Evolutionary conservation across 1,140 invertebrate genomes (phyloP).

Genomic region (Cecropterus lyciades): DNA sequence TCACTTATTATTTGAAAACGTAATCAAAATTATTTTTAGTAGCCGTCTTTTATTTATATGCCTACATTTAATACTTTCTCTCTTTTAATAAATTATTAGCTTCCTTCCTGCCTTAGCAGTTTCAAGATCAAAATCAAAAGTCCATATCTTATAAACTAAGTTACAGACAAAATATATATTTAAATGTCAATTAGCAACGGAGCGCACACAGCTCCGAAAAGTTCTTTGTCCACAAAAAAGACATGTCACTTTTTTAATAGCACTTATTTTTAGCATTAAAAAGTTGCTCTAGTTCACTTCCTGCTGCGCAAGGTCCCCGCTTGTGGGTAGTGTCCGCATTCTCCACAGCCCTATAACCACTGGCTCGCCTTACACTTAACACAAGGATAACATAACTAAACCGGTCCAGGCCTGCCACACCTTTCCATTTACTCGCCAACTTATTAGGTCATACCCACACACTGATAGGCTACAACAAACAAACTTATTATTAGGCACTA

Average conservation of each 20-base stretch:
- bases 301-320: constrained; percentile 57
- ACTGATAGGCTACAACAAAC: constrained; percentile 23
- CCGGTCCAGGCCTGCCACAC: constrained; percentile 63
- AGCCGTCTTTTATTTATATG: neutral
- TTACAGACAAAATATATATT: neutral
- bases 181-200: neutral
- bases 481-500: constrained; percentile 22
- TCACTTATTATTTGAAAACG: neutral
- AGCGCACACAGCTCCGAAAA: neutral
- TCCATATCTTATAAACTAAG: neutral
- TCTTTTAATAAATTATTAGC: neutral
- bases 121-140: neutral
- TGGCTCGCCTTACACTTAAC: constrained; percentile 75
- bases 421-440: constrained; percentile 69
- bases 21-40: neutral
- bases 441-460: constrained; percentile 35
- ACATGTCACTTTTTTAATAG: constrained; percentile 12
- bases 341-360: constrained; percentile 61
- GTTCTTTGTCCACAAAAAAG: neutral
- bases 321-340: constrained; percentile 78
- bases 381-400: constrained; percentile 78
- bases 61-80: too few species aligned
- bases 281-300: constrained; percentile 61
- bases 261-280: constrained; percentile 37
- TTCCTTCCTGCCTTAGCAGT: neutral